phyloP scores from a whole-genome alignment of 1,140 invertebrate genomes.

The Sycobia sp. region DNA sequence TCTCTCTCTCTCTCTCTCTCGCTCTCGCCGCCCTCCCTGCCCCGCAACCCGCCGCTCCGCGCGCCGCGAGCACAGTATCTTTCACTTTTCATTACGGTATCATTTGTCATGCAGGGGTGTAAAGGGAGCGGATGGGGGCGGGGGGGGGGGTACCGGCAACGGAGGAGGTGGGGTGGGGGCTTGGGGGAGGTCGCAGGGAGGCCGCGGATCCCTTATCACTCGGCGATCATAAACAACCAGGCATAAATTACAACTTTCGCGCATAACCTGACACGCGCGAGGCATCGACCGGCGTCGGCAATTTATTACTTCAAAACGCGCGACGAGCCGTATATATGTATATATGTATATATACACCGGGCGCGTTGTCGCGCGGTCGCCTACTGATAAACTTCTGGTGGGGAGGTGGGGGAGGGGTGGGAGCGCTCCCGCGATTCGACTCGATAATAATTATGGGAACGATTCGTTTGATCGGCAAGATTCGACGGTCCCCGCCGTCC shows the following conservation, averaged over 20 bases:
- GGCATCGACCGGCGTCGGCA: conserved; percentile 55
- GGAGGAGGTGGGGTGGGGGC: background rate
- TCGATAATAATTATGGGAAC: conserved; percentile 33
- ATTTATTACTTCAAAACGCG: conserved; percentile 60
- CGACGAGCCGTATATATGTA: conserved; percentile 51
- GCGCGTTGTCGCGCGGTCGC: conserved; percentile 39
- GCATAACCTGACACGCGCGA: conserved; percentile 60
- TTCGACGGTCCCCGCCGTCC: conserved; percentile 1
- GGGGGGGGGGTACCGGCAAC: conserved; percentile 20
- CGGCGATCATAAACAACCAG: conserved; percentile 62
- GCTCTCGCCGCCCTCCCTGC: no score
- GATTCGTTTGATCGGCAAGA: conserved; percentile 32
- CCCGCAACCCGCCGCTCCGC: no score
- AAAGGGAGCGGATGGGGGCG: background rate
- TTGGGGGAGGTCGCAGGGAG: background rate
- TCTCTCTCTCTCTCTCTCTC: no score
- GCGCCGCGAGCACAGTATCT: conserved; percentile 55
- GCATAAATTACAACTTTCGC: conserved; percentile 64
- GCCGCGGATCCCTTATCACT: conserved; percentile 62
- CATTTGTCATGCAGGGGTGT: conserved; percentile 58
- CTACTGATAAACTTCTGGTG: conserved; percentile 49
- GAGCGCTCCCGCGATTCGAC: background rate
- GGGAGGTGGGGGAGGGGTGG: no score
- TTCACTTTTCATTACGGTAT: conserved; percentile 64
- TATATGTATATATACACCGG: conserved; percentile 52